Base-by-base conservation (phyloP, 2,113 vertebrate species). In the Fregetta grallaria region DNA sequence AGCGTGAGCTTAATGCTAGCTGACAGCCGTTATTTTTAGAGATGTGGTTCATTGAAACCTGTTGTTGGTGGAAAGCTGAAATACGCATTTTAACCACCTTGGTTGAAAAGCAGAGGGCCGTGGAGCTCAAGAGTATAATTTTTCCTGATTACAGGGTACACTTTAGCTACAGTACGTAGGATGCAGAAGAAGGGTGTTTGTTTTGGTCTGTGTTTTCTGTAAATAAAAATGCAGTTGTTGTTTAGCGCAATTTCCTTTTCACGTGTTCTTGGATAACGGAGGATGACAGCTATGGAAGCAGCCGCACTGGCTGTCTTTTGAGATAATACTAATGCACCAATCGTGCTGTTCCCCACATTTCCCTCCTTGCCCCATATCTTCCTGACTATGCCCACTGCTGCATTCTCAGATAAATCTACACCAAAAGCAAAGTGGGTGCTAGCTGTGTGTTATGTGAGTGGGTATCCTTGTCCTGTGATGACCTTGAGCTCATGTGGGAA, bases 1-100 rank as follows among this genome's bases (percentile, higher is more conserved):
- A 95, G 94, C 62, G 1, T 77, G 94, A 96, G 91, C 90, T 86
- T 96, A 94, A 96, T 95, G 90, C 94, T 73, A 58, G 94, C 88
- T 95, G 95, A 94, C 96, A 97, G 96, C 88, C 78, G 90, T 74
- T 97, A 97, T 96, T 96, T 92, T 96, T 95, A 96, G 97, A 92
- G 86, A 90, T 94, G 96, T 91, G 95, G 93, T 94, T 90, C 83
- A 83, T 84, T 93, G 92, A 96, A 97, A 97, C 96, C 94, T 96
- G 96, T 96, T 96, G 92, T 96, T 97, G 94, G 29, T 76, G 91
- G 90, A 58, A 93, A 80, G 94, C 93, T 96, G 78, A 94, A 97
- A 94, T 95, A 90, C 2, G 45, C 84, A 44, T 94, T 96, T 94
- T 94, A 95, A 92, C 96, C 85, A 95, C 85, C 90, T 92, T 93